A percentile compares a stretch with the other conserved stretches of the same genome.
phyloP scores from a whole-genome alignment of 2,113 vertebrate genomes.

The Labeo rohita region DNA sequence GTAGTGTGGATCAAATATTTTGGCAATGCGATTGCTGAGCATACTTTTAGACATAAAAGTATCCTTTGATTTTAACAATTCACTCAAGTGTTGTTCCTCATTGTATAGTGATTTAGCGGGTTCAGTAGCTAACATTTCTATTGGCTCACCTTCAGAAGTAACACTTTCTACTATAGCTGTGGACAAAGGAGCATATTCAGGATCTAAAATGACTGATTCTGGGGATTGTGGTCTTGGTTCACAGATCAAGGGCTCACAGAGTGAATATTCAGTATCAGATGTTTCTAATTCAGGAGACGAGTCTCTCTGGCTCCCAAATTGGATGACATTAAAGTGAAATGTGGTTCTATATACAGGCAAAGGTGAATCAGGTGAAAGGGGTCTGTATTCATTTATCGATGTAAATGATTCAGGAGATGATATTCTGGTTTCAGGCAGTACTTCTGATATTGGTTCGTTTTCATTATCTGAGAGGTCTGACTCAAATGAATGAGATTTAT shows the following conservation, averaged over 20 bases:
- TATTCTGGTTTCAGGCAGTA: constrained; percentile 47
- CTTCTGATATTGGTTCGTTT: constrained; percentile 27
- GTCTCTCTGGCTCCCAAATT: neutral
- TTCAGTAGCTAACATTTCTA: neutral
- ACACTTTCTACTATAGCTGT: neutral
- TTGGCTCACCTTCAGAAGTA: constrained; percentile 3
- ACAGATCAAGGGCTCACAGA: neutral
- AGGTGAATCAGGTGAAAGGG: constrained; percentile 50
- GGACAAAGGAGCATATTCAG: constrained; percentile 20
- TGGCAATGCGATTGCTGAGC: constrained; percentile 59
- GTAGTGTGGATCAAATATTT: constrained; percentile 71
- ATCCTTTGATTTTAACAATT: constrained; percentile 24
- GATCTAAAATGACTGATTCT: constrained; percentile 26
- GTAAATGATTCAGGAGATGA: constrained; percentile 59
- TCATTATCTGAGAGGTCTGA: constrained; percentile 54
- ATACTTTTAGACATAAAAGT: constrained; percentile 55
- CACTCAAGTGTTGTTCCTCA: neutral
- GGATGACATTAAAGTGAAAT: neutral
- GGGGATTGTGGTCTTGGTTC: constrained; percentile 30
- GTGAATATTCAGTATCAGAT: constrained; percentile 29
- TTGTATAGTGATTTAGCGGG: neutral
- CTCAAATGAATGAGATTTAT: constrained; percentile 44
- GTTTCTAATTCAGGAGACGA: constrained; percentile 48
- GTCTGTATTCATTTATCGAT: constrained; percentile 48
- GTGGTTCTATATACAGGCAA: constrained; percentile 4